Conservation (phyloP, 1,140 invertebrate species). For the Drosophila rufa region DNA sequence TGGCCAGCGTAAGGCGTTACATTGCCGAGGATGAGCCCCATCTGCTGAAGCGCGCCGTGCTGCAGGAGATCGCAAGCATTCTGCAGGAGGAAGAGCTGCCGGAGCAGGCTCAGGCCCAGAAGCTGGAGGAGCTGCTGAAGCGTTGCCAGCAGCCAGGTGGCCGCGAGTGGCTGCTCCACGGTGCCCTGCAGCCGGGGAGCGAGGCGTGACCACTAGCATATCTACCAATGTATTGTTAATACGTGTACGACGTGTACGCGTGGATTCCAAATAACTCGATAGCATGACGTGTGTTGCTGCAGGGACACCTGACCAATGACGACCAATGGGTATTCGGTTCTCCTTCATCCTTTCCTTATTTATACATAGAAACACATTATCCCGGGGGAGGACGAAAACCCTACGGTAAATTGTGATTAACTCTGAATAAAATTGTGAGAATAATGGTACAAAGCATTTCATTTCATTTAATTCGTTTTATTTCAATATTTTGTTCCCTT, state of each 20-base stretch:
- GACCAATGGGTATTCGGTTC: conserved; percentile 1
- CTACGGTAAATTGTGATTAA: conserved; percentile 9
- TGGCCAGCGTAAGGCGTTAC: conserved; percentile 83
- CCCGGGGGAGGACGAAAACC: neutral
- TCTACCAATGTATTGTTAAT: conserved; percentile 28
- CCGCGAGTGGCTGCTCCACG: conserved; percentile 58
- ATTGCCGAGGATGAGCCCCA: conserved; percentile 86
- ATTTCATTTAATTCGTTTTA: neutral
- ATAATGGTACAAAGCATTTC: neutral
- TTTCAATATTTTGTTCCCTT: neutral
- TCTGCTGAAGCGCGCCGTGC: conserved; percentile 58
- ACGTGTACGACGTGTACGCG: neutral
- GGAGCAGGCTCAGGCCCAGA: conserved; percentile 7
- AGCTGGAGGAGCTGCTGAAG: conserved; percentile 46
- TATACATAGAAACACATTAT: neutral
- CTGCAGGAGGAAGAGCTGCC: conserved; percentile 21
- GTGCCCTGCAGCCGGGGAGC: conserved; percentile 33
- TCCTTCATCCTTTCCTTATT: conserved; percentile 1
- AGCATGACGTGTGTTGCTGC: conserved; percentile 6
- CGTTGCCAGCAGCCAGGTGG: conserved; percentile 55
- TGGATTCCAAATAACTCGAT: conserved; percentile 10
- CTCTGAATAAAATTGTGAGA: conserved; percentile 9
- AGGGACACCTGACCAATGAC: conserved; percentile 3
- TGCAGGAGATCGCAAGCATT: conserved; percentile 46
- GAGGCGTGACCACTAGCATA: conserved; percentile 26